Evolutionary conservation across 2,888 invertebrate species (phyloP).

Genomic region (Melieria crassipennis): DNA sequence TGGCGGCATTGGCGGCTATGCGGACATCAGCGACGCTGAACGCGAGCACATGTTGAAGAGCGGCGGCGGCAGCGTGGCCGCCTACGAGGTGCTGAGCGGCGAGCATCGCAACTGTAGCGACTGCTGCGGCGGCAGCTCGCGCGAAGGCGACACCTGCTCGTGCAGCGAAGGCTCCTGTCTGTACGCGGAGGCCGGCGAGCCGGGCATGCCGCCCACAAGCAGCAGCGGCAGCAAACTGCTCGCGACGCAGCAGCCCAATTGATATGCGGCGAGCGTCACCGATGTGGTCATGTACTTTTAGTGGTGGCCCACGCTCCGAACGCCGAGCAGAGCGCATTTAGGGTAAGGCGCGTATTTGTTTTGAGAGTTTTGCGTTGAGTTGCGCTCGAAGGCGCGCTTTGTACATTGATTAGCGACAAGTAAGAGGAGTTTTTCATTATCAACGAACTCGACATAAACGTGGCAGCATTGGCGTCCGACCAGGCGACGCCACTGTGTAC

Average conservation of each 20-base stretch:
- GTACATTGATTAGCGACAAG: no score
- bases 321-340: background rate
- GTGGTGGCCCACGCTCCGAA: conserved; percentile 27
- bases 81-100: conserved; percentile 47
- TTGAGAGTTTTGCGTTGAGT: no score
- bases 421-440: no score
- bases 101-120: conserved; percentile 65
- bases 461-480: no score
- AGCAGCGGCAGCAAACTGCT: conserved; percentile 30
- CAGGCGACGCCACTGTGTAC: no score
- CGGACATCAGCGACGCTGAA: conserved; percentile 50
- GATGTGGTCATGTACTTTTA: conserved; percentile 49
- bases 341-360: no score
- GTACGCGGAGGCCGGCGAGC: conserved; percentile 71
- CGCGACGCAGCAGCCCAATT: conserved; percentile 43
- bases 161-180: conserved; percentile 73
- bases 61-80: conserved; percentile 42
- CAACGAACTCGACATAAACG: no score
- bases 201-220: conserved; percentile 46
- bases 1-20: conserved; percentile 43
- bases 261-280: conserved; percentile 45
- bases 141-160: conserved; percentile 71
- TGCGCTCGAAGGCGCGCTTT: no score
- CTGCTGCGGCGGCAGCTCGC: conserved; percentile 67
- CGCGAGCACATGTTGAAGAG: conserved; percentile 55